Percentiles rank a stretch among this genome's conserved stretches.
phyloP scores from a whole-genome alignment of 2,797 vertebrate species.

The Gallinago stenura region DNA sequence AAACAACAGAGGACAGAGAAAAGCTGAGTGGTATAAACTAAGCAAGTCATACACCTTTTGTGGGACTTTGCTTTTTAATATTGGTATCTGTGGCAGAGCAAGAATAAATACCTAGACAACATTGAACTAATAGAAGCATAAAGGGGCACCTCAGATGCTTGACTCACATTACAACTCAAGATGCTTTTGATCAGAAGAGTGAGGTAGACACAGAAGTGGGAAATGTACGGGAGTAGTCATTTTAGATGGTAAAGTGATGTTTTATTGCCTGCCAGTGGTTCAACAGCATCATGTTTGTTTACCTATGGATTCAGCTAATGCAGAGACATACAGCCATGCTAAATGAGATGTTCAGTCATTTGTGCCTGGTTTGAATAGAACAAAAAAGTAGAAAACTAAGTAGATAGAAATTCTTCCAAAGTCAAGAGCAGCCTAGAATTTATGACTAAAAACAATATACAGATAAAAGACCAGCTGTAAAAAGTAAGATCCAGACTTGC shows the following conservation, averaged over 20 bases:
- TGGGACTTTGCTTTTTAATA: not conserved
- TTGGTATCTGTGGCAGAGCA: not conserved
- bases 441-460: not conserved
- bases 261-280: not conserved
- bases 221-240: not conserved
- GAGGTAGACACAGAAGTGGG: not conserved
- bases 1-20: not conserved
- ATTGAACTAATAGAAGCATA: not conserved
- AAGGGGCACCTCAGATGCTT: not conserved
- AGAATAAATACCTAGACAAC: not conserved
- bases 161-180: not conserved
- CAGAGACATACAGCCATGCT: not conserved
- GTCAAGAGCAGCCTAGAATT: not conserved
- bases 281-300: not conserved
- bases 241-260: not conserved
- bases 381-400: not conserved
- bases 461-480: not conserved
- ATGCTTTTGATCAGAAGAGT: not conserved
- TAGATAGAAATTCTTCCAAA: not conserved
- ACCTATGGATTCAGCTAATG: not conserved
- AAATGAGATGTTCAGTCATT: not conserved
- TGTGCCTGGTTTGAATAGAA: not conserved
- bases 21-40: not conserved
- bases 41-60: not conserved
- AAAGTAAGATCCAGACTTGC: not conserved